Base-by-base conservation (phyloP, 1,140 invertebrate species). In the Dendroctonus valens region DNA sequence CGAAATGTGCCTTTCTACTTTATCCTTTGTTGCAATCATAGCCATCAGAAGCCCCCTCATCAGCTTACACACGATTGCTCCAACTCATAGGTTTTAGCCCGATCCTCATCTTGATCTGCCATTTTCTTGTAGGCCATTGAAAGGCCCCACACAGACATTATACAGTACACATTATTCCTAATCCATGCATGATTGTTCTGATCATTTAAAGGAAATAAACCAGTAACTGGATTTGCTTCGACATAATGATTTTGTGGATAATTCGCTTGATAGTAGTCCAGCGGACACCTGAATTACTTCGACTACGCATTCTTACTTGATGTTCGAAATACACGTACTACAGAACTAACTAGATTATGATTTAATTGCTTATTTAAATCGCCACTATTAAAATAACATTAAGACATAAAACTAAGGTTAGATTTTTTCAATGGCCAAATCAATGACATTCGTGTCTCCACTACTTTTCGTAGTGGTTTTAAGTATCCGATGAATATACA, bases 81-180 rank as follows among this genome's bases (percentile, higher is more conserved):
- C 6, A 99, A 82, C 79, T 99, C 97, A 78, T 98, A 99, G 5
- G 95, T 95, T 82, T 98, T 98, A 0, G 96, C 94, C 69, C 96
- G 81, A 79, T 99, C 97, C 82, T 99, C 97, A 82, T 99, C 97
- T 76, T 96, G 90, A 81, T 99, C 97, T 4, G 96, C 95, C 75
- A 95, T 96, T 82, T 99, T 99, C 78, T 97, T 97, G 78, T 98
- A 99, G 0, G 97, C 93, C 89, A 99, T 93, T 3, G 96, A 94
- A 1, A 99, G 82, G 8, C 94, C 96, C 98, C 98, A 99, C 7
- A 99, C 93, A 11, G 96, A 91, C 65, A 98, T 81, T 71, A 98
- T 95, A 69, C 94, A 96, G 76, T 99, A 99, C 0, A 99, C 86
- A 85, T 99, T 99, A 78, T 99, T 97, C 12, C 98, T 84, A 63